Evolutionary conservation across 2,113 vertebrate genomes (phyloP), one percentile per base, ranked within the genome.

Genomic region (Odontophorus gujanensis): DNA sequence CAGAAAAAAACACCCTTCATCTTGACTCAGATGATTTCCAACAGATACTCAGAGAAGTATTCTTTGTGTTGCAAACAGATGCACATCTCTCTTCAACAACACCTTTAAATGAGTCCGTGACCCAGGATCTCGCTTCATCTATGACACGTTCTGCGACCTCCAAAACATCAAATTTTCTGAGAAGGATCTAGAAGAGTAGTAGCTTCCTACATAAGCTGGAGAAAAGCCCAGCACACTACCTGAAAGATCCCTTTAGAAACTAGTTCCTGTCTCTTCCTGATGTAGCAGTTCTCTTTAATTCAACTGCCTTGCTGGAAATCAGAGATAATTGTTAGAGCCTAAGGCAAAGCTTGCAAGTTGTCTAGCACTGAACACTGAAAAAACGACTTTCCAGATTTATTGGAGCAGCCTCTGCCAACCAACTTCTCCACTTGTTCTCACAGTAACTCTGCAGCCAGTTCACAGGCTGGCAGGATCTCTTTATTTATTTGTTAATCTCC

Each of bases 301-400:
- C 81, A 73, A 66, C 45, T 55, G 74, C 71, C 77, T 87, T 85
- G 94, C 89, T 93, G 74, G 81, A 93, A 94, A 93, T 79, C 65
- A 58, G 74, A 84, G 83, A 79, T 90, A 90, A 94, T 17, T 89
- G 77, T 77, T 55, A 55, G 43, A 89, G 81, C 87, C 89, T 77
- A 55, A 82, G 45, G 91, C 91, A 85, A 65, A 5, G 38, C 55
- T 82, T 59, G 24, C 71, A 94, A 94, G 76, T 57, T 76, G 53
- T 66, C 84, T 55, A 87, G 45, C 50, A 79, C n/a, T 0, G 34
- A 93, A 69, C 20, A 68, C 53, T 30, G 40, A 42, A 87, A 85
- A 92, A 91, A 87, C 0, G 0, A 55, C 58, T 79, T 50, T 43
- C 20, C 67, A 69, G 67, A 67, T 80, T 80, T 85, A 81, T 66